Evolutionary conservation across 2,113 vertebrate genomes (phyloP), one percentile per base, ranked within the genome.

Genomic region (Phalacrocorax carbo): DNA sequence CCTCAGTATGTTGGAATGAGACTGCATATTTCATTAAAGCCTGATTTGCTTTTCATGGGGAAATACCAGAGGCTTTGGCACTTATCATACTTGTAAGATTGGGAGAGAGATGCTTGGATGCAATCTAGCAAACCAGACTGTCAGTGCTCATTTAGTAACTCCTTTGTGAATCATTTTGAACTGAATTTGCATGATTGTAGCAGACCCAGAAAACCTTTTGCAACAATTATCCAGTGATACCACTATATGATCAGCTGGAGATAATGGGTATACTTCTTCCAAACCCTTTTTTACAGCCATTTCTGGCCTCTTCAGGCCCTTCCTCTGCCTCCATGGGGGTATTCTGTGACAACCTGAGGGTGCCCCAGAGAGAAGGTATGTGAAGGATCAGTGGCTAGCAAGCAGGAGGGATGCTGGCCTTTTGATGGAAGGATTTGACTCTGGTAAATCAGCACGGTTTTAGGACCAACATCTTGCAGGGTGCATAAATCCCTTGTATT

Each of bases 1-100:
- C 71, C 75, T 81, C 44, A 26, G 62, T 91, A 48, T 71, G 78
- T 76, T 88, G 40, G 78, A 91, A 80, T n/a, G 77, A 86, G 82
- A 95, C 94, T 96, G 68, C 25, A 49, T 94, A 40, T 96, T 97
- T 85, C 77, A 55, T 95, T 87, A 96, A 64, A 92, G 34, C 55
- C 34, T 96, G 46, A 87, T 86, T 92, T 96, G 75, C 61, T 89
- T 95, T 83, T 96, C 89, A 88, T 88, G 64, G 76, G 82, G 89
- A 94, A 95, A 62, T 86, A 96, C 60, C 51, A 69, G 85, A 79
- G 81, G 86, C 71, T 60, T 60, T 3, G 3, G 83, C 78, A 97
- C 46, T 97, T 96, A 95, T 16, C n/a, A 10, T 83, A 38, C 69
- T 94, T 94, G 46, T 89, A 96, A 94, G 89, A 92, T 4, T 36